Evolutionary conservation across 2,797 vertebrate species (phyloP), one percentile per base, ranked within the genome.

Genomic region (Gallinago nigripennis): DNA sequence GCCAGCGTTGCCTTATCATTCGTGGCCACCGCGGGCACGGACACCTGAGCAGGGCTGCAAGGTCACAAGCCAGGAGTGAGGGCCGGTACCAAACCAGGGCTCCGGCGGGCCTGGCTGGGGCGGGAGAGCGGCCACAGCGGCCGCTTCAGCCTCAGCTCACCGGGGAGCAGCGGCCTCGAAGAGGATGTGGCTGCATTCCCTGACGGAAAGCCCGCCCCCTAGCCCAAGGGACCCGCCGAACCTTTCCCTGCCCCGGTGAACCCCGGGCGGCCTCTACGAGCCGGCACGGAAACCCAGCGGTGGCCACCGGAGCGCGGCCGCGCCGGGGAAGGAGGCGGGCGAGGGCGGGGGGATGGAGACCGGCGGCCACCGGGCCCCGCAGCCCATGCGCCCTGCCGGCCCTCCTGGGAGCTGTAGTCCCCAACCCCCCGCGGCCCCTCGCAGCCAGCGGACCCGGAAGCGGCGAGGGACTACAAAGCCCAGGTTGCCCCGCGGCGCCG

Each of bases 381-480:
- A 41, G 79, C 48, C 56, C 41, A 2, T 61, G 56, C 68, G 45
- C 28, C 14, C 2, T 1, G 30, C 50, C 28, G 13, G 16, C 4
- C 77, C 12, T 39, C 25, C 53, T 77, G 94, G 92, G 92, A 88
- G 39, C 23, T 71, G 94, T 86, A 94, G 92, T 95, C 27, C 63
- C 8, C 31, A 12, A 27, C 27, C 11, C 1, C 15, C 16, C 35
- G 17, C 48, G 4, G 45, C 41, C 11, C 5, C 28, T 5, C 8
- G 16, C 37, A 8, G 16, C 37, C 4, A 2, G 6, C 3, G 12
- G 6, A 11, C 57, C 6, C 19, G 6, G 33, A 4, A 5, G 10
- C 5, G 9, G 8, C 4, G 5, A 4, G 1, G 45, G 27, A 93
- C 95, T 95, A 69, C 92, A 81, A 37, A 16, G 12, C 73, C 95